Conservation (phyloP, 2,797 vertebrate species). For the Avahi laniger region DNA sequence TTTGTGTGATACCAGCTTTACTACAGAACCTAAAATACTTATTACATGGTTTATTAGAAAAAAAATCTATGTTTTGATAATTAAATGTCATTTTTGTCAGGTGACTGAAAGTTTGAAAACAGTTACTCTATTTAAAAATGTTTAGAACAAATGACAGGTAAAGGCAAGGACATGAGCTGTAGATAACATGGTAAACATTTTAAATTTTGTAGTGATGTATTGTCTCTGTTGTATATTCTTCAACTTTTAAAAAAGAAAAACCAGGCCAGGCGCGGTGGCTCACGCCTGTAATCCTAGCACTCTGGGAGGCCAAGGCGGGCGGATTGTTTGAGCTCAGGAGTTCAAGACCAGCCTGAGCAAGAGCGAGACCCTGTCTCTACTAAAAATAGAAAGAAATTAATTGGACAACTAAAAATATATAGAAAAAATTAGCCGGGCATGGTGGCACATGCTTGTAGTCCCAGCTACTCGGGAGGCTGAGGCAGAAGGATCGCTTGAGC, state of each 20-base stretch:
- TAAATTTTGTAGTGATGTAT: not conserved
- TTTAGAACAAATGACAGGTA: not conserved
- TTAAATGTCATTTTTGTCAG: slow-evolving; percentile 47
- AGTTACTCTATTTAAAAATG: slow-evolving; percentile 9
- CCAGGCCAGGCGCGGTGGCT: too few relatives aligned
- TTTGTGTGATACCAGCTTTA: slow-evolving; percentile 30
- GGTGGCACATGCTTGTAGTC: too few relatives aligned
- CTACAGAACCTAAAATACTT: not conserved
- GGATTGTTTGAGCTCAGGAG: too few relatives aligned
- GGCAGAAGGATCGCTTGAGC: too few relatives aligned
- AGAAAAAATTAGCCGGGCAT: too few relatives aligned
- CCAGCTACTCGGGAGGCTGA: too few relatives aligned
- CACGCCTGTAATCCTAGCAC: too few relatives aligned
- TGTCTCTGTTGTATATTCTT: not conserved
- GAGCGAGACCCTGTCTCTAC: too few relatives aligned
- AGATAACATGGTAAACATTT: slow-evolving; percentile 23
- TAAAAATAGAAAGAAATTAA: too few relatives aligned
- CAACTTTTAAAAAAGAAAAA: not conserved
- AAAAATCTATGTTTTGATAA: slow-evolving; percentile 14
- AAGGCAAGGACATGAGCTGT: slow-evolving; percentile 23
- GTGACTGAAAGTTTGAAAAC: slow-evolving; percentile 32
- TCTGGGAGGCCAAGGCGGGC: too few relatives aligned
- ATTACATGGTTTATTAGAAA: slow-evolving; percentile 18
- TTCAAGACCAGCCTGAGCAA: too few relatives aligned
- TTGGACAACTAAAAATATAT: too few relatives aligned